Percentiles rank a stretch among this genome's conserved stretches.
phyloP scores from a whole-genome alignment of 2,113 vertebrate species.

The Mesembrinibis cayennensis region DNA sequence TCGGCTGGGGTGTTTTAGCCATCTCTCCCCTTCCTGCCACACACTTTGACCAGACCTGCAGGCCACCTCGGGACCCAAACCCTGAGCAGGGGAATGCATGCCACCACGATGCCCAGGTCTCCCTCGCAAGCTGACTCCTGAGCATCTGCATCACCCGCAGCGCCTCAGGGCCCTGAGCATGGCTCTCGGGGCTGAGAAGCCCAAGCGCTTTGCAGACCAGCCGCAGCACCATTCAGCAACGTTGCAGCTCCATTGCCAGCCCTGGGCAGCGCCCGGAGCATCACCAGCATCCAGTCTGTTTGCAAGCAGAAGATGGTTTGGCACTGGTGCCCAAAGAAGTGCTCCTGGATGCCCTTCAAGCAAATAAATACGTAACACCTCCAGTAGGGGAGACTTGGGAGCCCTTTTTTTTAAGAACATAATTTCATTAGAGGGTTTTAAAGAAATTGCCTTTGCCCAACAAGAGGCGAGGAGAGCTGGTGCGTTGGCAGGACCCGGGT shows the following conservation, averaged over 20 bases:
- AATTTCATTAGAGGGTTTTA: slow-evolving; percentile 25
- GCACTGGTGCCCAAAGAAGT: not conserved
- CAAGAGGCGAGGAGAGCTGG: not conserved
- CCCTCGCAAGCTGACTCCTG: not conserved
- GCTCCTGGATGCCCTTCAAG: slow-evolving; percentile 41
- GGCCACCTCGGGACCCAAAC: not conserved
- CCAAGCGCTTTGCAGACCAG: not conserved
- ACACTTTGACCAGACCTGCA: not conserved
- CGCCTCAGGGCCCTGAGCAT: accelerated
- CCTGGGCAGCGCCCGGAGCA: not conserved
- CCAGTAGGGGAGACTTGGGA: not conserved
- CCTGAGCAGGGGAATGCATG: not conserved
- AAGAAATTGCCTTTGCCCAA: not conserved
- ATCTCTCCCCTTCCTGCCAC: not conserved
- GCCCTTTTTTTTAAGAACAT: not conserved
- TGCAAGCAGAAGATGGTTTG: not conserved
- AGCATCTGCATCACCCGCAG: not conserved
- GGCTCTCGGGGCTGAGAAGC: not conserved
- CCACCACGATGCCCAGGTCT: not conserved
- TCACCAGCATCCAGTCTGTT: not conserved
- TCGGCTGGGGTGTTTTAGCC: not conserved
- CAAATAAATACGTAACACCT: not conserved
- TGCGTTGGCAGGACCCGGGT: not conserved
- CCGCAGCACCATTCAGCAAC: not conserved
- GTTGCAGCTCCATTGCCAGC: not conserved